Evolutionary conservation across 2,797 vertebrate genomes (phyloP).

Genomic region (Pelochelys cantorii): DNA sequence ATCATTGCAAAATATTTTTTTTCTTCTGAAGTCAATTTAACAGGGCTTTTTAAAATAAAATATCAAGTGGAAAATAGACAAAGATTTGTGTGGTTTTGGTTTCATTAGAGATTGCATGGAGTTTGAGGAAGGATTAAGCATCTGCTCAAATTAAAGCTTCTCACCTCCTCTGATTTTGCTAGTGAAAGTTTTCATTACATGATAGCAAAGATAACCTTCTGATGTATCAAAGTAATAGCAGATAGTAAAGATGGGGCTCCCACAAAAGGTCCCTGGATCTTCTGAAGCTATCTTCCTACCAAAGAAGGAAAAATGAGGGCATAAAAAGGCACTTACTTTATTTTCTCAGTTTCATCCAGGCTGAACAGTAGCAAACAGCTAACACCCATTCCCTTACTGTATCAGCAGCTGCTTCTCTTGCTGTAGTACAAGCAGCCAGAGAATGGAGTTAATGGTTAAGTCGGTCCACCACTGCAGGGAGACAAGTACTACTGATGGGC

Average conservation of each 20-base stretch:
- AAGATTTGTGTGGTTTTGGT: conserved; percentile 12
- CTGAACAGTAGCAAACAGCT: neutral
- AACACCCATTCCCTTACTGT: neutral
- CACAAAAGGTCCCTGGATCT: neutral
- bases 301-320: neutral
- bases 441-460: neutral
- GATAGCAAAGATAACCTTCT: conserved; percentile 15
- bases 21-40: conserved; percentile 47
- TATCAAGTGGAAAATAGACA: conserved; percentile 17
- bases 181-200: neutral
- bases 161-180: neutral
- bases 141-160: neutral
- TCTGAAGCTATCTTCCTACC: neutral
- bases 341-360: neutral
- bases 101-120: neutral
- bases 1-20: conserved; percentile 31
- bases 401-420: neutral
- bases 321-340: neutral
- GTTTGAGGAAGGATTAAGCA: neutral
- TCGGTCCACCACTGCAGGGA: neutral
- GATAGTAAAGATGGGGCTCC: neutral
- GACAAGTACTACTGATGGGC: too few species aligned
- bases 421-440: neutral
- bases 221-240: neutral
- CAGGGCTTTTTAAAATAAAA: conserved; percentile 23